Evolutionary conservation across 1,140 invertebrate genomes (phyloP).

Genomic region (Aplysia californica): DNA sequence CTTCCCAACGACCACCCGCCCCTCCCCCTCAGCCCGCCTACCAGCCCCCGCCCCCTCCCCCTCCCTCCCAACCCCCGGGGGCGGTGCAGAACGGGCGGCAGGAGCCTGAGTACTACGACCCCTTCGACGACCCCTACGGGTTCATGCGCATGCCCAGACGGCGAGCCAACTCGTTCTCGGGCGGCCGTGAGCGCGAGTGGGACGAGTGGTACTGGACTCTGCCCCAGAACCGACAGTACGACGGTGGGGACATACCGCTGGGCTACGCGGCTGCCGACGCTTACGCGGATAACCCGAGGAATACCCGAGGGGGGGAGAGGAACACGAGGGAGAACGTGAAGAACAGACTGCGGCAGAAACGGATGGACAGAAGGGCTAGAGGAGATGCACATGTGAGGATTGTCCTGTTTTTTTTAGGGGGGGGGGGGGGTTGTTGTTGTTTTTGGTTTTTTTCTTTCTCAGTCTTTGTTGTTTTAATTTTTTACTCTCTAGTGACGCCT

Average conservation of each 20-base stretch:
- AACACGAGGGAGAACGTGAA: slow-evolving; percentile 2
- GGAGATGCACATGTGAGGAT: slow-evolving; percentile 31
- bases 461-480: no score
- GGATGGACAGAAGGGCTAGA: slow-evolving; percentile 22
- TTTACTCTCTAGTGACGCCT: no score
- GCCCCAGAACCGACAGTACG: slow-evolving; percentile 37
- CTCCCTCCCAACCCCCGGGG: no score
- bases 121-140: slow-evolving; percentile 56
- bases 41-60: no score
- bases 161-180: slow-evolving; percentile 60
- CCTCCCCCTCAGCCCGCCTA: slow-evolving; percentile 24
- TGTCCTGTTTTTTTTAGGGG: no score
- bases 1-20: slow-evolving; percentile 28
- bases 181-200: slow-evolving; percentile 46
- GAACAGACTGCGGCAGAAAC: slow-evolving; percentile 19
- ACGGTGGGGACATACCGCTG: slow-evolving; percentile 54
- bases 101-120: slow-evolving; percentile 49
- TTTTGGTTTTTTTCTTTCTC: no score
- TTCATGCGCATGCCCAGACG: slow-evolving; percentile 57
- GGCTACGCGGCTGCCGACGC: slow-evolving; percentile 59
- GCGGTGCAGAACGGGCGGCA: not conserved
- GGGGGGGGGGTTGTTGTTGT: no score
- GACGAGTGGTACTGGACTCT: slow-evolving; percentile 53
- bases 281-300: slow-evolving; percentile 37
- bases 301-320: slow-evolving; percentile 15